Conservation (phyloP, 2,113 vertebrate genomes). For the Pelecanus crispus region DNA sequence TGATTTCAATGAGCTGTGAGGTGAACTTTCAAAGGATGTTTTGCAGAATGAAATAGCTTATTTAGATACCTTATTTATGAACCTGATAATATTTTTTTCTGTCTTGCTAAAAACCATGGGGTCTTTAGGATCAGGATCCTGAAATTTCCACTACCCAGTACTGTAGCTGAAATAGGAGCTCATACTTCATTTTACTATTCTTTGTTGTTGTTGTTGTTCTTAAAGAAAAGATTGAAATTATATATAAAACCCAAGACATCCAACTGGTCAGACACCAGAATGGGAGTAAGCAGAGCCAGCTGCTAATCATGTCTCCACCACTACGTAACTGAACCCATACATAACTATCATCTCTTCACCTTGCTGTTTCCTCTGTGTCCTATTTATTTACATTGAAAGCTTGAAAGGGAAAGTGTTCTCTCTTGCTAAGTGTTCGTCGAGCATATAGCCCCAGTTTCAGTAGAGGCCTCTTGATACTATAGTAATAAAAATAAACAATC, state of each 20-base stretch:
- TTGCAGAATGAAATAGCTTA: neutral
- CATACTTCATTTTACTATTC: neutral
- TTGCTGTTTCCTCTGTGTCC: neutral
- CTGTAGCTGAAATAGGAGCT: neutral
- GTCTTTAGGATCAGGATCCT: neutral
- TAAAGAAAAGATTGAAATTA: neutral
- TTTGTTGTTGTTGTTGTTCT: neutral
- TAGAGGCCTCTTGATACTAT: neutral
- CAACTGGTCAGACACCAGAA: neutral
- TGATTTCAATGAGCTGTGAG: neutral
- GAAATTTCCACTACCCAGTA: neutral
- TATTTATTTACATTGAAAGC: neutral
- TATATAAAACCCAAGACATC: neutral
- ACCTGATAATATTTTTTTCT: neutral
- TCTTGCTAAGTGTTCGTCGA: neutral
- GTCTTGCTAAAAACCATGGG: neutral
- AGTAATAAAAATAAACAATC: conserved; percentile 30
- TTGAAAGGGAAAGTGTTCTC: neutral
- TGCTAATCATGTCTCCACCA: neutral
- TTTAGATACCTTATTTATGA: neutral
- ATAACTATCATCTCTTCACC: neutral
- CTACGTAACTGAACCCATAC: neutral
- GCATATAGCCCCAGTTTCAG: neutral
- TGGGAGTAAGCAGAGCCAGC: neutral
- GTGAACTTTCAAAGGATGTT: neutral